phyloP scores from a whole-genome alignment of 2,113 vertebrate genomes.

The Neoarius graeffei region DNA sequence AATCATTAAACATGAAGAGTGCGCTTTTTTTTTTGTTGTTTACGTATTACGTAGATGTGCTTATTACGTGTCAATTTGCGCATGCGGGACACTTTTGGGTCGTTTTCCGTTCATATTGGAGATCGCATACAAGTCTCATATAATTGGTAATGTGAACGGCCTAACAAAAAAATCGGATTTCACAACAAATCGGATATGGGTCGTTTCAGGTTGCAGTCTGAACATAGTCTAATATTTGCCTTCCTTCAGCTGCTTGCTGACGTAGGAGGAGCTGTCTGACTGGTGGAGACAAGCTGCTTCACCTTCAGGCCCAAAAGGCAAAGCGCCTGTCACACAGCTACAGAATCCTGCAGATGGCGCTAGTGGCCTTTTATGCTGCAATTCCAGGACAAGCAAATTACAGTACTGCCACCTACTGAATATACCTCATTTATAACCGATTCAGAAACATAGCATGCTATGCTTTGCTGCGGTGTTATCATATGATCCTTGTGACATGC shows the following conservation, averaged over 20 bases:
- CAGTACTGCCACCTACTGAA: constrained; percentile 9
- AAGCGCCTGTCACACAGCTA: neutral
- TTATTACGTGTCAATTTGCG: no score
- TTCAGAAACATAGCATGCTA: neutral
- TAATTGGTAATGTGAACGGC: no score
- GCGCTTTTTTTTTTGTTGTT: no score
- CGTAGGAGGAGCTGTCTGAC: no score
- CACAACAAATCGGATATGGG: no score
- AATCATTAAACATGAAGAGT: no score
- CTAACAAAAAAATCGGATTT: no score
- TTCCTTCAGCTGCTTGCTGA: neutral
- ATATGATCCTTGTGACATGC: neutral
- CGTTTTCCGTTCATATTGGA: no score
- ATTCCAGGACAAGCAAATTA: neutral
- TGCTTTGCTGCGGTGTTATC: neutral
- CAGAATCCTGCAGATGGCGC: constrained; percentile 59
- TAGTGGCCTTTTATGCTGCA: constrained; percentile 26
- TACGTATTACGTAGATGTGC: no score
- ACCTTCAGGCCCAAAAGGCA: neutral
- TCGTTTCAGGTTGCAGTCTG: no score
- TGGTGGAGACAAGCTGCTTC: neutral
- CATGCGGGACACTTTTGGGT: no score
- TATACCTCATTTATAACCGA: neutral
- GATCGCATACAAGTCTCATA: no score
- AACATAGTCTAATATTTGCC: neutral